Conservation (phyloP, 2,113 vertebrate species). For the Eurypyga helias region DNA sequence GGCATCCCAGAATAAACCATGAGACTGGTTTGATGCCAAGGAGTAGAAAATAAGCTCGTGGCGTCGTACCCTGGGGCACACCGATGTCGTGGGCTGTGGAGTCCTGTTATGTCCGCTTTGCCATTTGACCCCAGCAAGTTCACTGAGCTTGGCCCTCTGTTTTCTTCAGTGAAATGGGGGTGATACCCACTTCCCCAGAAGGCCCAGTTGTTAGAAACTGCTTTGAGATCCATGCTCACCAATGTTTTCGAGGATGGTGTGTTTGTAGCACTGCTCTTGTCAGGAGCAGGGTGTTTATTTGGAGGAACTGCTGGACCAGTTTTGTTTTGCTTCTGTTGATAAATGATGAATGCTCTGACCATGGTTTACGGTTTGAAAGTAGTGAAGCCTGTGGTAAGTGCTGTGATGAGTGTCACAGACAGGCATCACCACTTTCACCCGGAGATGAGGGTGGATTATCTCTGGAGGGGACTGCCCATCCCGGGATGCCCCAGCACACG, state of each 20-base stretch:
- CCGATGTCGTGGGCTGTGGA: neutral
- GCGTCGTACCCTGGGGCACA: neutral
- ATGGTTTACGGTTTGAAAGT: neutral
- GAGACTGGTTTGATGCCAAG: neutral
- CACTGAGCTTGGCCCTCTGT: neutral
- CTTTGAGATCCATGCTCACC: neutral
- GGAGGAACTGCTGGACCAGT: neutral
- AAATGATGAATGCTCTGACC: neutral
- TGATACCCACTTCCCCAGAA: neutral
- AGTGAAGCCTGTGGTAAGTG: neutral
- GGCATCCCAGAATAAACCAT: neutral
- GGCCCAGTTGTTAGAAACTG: neutral
- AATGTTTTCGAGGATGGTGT: rapidly evolving
- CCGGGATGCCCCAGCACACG: neutral
- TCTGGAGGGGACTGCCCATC: neutral
- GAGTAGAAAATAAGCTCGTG: neutral
- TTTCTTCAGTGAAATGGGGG: neutral
- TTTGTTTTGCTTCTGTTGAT: neutral
- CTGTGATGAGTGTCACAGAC: no score
- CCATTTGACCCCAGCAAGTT: no score
- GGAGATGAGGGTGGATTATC: neutral
- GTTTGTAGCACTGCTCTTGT: neutral
- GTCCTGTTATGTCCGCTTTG: neutral
- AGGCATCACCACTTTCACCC: no score
- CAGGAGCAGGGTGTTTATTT: neutral